Evolutionary conservation across 2,113 vertebrate genomes (phyloP).

Genomic region (Pitta sordida): DNA sequence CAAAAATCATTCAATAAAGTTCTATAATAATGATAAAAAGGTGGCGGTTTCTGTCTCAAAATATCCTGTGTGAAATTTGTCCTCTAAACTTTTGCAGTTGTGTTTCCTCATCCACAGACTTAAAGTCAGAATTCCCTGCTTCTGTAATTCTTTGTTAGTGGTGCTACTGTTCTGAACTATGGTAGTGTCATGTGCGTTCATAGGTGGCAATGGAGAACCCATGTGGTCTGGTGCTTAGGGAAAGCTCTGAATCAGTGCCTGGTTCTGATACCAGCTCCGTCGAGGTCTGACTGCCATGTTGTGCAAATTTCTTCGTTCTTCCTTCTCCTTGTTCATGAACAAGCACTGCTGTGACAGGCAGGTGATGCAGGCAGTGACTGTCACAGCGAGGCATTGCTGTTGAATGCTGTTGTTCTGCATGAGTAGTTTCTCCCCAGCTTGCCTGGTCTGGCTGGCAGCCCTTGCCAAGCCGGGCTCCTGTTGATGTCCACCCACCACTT

Average conservation of each 20-base stretch:
- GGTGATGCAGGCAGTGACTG: neutral
- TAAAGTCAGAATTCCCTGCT: neutral
- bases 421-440: neutral
- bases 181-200: neutral
- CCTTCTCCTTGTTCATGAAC: neutral
- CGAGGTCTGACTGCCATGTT: neutral
- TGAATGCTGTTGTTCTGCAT: accelerated
- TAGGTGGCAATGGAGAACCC: neutral
- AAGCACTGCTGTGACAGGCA: neutral
- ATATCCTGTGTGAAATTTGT: neutral
- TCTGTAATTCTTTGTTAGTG: neutral
- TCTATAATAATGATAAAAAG: neutral
- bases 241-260: neutral
- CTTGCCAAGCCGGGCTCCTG: neutral
- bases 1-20: neutral
- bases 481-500: neutral
- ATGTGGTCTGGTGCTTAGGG: neutral
- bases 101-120: neutral
- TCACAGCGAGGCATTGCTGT: neutral
- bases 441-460: neutral
- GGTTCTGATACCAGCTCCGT: neutral
- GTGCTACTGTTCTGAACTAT: neutral
- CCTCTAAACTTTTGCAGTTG: neutral
- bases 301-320: neutral
- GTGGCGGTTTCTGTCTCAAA: neutral